A percentile compares a stretch with the other conserved stretches of the same genome.
Evolutionary conservation across 2,113 vertebrate species (phyloP).

Genomic region (Antigone vipio): DNA sequence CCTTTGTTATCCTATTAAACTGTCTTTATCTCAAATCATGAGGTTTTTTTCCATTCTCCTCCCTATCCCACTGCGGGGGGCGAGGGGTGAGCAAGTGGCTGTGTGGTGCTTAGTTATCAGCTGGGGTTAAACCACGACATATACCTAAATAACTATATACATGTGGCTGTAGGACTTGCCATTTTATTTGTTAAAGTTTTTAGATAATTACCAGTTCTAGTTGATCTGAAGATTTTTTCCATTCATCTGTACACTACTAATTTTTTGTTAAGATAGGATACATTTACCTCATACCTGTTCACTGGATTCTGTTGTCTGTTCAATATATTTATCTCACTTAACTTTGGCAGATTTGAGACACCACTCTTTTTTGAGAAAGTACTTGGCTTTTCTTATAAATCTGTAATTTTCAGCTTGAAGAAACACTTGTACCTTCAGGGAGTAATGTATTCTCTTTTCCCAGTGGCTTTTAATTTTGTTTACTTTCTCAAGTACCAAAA

Average conservation of each 20-base stretch:
- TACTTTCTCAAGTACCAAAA: constrained; percentile 69
- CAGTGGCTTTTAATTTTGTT: constrained; percentile 71
- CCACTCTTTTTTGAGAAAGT: constrained; percentile 41
- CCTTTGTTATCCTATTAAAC: no score
- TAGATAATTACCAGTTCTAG: neutral
- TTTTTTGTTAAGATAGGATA: neutral
- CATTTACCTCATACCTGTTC: constrained; percentile 17
- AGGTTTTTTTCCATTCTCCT: no score
- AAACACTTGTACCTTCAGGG: constrained; percentile 71
- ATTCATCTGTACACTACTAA: neutral
- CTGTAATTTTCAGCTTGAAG: constrained; percentile 79
- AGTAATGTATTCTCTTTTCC: constrained; percentile 61
- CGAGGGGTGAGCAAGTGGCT: no score
- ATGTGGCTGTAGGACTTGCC: neutral
- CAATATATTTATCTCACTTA: constrained; percentile 65
- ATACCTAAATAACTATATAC: neutral
- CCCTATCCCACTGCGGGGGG: no score
- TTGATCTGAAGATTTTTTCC: neutral
- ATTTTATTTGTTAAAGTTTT: neutral
- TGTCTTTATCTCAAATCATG: no score
- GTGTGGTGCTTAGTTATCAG: no score
- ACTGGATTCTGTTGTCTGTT: constrained; percentile 45
- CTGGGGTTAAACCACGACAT: neutral
- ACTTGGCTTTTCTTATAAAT: constrained; percentile 74
- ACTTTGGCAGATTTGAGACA: constrained; percentile 69